Conservation (phyloP, 2,797 vertebrate genomes). For the Enteromius radiatus region DNA sequence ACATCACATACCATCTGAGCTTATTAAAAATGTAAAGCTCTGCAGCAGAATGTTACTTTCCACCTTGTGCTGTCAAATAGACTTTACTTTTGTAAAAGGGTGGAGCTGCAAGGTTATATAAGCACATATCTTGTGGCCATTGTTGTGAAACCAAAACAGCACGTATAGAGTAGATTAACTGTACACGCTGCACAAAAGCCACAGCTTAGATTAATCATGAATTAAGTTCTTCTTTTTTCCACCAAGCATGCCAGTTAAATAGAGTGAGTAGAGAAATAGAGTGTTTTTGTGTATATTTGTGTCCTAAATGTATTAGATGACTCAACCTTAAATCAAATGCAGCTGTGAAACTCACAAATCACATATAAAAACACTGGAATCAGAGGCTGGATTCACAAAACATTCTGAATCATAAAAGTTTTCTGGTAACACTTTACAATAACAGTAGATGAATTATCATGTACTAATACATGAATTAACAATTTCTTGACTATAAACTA, state of each 20-base stretch:
- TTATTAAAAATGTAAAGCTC: slow-evolving; percentile 70
- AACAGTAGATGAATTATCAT: too few relatives aligned
- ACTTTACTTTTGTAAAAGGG: neutral
- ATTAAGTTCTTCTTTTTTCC: neutral
- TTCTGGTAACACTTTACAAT: too few relatives aligned
- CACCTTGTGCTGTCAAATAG: neutral
- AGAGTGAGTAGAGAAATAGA: too few relatives aligned
- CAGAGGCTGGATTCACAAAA: neutral
- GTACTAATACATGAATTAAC: too few relatives aligned
- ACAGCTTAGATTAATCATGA: neutral
- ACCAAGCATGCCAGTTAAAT: neutral
- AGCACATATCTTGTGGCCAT: neutral
- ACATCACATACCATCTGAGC: slow-evolving; percentile 52
- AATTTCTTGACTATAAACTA: too few relatives aligned
- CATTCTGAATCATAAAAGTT: neutral
- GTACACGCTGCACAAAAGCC: neutral
- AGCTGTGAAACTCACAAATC: neutral
- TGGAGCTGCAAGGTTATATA: neutral
- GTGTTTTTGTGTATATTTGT: neutral
- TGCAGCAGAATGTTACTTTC: slow-evolving; percentile 2
- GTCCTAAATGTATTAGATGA: neutral
- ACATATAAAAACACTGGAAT: neutral
- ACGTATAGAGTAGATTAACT: neutral
- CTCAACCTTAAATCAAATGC: neutral
- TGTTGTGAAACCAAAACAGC: neutral